Base-by-base conservation (phyloP, 2,888 invertebrate genomes). In the Spilarctia lutea region DNA sequence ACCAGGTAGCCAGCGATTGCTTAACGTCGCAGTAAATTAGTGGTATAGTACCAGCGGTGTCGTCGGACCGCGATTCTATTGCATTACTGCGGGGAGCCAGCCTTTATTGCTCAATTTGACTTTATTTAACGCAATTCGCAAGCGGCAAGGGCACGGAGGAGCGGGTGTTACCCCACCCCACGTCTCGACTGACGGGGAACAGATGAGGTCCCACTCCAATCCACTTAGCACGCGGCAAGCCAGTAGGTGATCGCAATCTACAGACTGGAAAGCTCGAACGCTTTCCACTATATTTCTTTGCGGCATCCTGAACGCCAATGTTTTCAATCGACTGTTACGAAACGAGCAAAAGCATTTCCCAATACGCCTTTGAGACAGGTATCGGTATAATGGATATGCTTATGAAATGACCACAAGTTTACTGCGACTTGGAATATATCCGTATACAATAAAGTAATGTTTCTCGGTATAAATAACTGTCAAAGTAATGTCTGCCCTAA, bases 81-180 rank as follows among this genome's bases (percentile, higher is more conserved):
- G 94, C 93, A 94, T 95, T 95, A 94, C 91, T 87, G 92, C 91
- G 92, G 92, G 90, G 87, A 91, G 90, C 93, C 91, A 88, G 93
- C 93, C 94, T 95, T 95, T 96, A 96, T 96, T 95, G 95, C 95
- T 96, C 96, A 96, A 96, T 96, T 96, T 95, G 94, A 94, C 95
- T 95, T 95, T 95, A 95, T 95, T 96, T 95, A 95, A 94, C 94
- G 91, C 93, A 92, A 91, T 91, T 91, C 91, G 85, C 88, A 85
- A 80, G 89, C 88, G 80, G 82, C 81, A 76, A 83, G 85, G 84
- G 75, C 79, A 78, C 81, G 80, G 81, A 83, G 85, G 81, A 73
- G 77, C 77, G 85, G 74, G 79, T 76, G 76, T 70, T 71, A 76
- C 81, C 83, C 88, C 88, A 84, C 88, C 88, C 86, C 84, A 84